phyloP scores from a whole-genome alignment of 1,140 invertebrate genomes.

The Armadillidium nasatum region DNA sequence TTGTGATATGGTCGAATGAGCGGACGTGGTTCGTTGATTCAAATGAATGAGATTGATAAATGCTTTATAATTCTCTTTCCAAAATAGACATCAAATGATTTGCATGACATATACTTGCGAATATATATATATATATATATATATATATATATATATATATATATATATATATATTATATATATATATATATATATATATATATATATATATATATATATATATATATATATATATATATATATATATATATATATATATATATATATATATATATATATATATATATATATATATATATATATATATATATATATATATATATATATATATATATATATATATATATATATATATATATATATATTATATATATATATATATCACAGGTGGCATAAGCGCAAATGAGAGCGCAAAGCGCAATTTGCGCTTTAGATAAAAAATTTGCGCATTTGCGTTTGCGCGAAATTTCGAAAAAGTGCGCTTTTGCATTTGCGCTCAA shows the following conservation, averaged over 20 bases:
- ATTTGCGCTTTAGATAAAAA: too few relatives aligned
- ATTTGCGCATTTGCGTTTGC: too few relatives aligned
- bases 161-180: not conserved
- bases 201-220: slow-evolving; percentile 15
- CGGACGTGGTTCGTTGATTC: not conserved
- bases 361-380: too few relatives aligned
- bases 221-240: slow-evolving; percentile 5
- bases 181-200: not conserved
- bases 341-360: too few relatives aligned
- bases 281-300: slow-evolving; percentile 13
- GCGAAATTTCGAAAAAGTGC: too few relatives aligned
- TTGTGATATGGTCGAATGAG: not conserved
- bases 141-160: slow-evolving; percentile 1
- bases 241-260: not conserved
- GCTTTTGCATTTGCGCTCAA: too few relatives aligned
- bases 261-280: not conserved
- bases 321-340: too few relatives aligned
- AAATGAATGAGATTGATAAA: not conserved
- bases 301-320: not conserved
- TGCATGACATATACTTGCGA: not conserved
- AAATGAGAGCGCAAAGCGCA: too few relatives aligned
- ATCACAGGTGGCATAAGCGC: too few relatives aligned
- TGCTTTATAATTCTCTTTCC: not conserved
- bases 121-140: slow-evolving; percentile 5
- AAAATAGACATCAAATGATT: not conserved